Percentiles rank a stretch among this genome's conserved stretches.
These are phyloP conservation scores for Chymomyza fuscimana DNA, from an alignment of 2,888 invertebrate genomes.

Conservation along the genomic window DNA sequence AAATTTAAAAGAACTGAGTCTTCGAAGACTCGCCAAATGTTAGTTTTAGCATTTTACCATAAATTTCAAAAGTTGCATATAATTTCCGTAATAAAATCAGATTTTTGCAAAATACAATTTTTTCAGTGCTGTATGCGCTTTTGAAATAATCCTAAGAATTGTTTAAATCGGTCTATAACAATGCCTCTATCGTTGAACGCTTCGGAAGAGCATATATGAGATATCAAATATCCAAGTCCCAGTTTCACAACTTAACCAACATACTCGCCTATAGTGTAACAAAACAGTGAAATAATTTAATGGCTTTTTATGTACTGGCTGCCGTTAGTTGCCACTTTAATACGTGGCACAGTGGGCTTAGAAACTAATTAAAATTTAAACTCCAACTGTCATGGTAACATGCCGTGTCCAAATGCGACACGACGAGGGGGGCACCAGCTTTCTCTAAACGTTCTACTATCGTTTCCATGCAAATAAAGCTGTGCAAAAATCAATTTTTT, in stretches of 20 bases:
- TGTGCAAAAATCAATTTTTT: neutral
- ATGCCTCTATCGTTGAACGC: no score
- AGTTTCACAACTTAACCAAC: neutral
- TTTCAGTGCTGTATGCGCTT: no score
- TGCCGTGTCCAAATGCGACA: neutral
- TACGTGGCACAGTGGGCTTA: neutral
- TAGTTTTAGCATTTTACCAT: no score
- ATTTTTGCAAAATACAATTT: no score
- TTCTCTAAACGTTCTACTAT: neutral
- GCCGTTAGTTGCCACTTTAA: neutral
- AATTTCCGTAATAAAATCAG: no score
- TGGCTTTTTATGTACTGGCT: neutral
- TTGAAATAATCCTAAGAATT: no score
- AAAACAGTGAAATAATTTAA: neutral
- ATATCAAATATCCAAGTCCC: no score
- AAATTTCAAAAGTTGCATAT: no score
- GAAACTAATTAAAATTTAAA: slow-evolving; percentile 19
- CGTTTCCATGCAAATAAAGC: neutral
- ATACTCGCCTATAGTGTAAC: neutral
- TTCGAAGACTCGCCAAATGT: no score
- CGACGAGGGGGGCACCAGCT: neutral
- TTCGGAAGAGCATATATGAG: no score
- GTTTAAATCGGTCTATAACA: no score
- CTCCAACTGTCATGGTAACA: neutral
- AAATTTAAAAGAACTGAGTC: no score